Evolutionary conservation across 2,113 vertebrate species (phyloP), one percentile per base, ranked within the genome.

Genomic region (Alethe castanea): DNA sequence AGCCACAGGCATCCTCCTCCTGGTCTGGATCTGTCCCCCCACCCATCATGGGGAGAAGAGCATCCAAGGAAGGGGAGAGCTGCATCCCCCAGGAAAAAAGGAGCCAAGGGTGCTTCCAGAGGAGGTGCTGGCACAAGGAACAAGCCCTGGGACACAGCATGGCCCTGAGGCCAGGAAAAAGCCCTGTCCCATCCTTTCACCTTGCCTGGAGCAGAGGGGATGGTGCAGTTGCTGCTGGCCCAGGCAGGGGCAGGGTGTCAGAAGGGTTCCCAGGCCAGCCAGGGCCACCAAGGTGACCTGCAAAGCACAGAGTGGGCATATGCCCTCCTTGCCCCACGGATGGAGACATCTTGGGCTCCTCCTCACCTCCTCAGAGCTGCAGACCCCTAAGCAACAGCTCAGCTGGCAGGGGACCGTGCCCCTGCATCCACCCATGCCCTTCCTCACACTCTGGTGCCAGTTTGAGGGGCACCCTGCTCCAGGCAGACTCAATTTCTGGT

Each of bases 11-110:
- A 62, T 29, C 26, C 10, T 59, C 61, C 71, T 54, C 22, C 48
- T 54, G 36, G 2, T 23, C 47, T 57, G 52, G 52, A 76, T 40
- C 36, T 67, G 67, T 28, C 26, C 36, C 36, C 29, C 35, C 18
- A n/a, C 2, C 45, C 42, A 47, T 1, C 0, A 0, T 4, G 31
- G 33, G 12, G 26, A 50, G 22, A 69, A 33, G 8, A 42, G 5
- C 50, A 56, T 11, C 25, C 14, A 0, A 61, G 40, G 52, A 94
- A 35, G 13, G 23, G 8, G 20, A 82, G 35, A 38, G 6, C 26
- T 66, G 45, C 42, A 44, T 5, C 16, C 14, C 14, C 15, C 1
- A 5, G 53, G 33, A 61, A 67, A 44, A 54, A 62, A 54, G 66
- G 65, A 89, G 42, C 28, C 3, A 1, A 14, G 2, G 7, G 28